Evolutionary conservation across 1,140 invertebrate species (phyloP).

Genomic region (Gryon sp.): DNA sequence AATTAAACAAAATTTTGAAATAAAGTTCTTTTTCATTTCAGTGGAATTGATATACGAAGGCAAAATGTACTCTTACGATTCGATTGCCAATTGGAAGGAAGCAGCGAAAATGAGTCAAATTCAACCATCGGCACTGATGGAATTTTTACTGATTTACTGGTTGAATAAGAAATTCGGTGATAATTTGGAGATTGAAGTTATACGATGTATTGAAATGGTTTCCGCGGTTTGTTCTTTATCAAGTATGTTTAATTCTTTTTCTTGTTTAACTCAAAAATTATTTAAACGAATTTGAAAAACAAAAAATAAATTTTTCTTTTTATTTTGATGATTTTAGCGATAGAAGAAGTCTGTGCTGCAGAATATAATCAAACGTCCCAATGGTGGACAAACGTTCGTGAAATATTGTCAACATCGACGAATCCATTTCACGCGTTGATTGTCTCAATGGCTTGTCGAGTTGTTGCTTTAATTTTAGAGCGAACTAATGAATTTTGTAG

Average conservation of each 20-base stretch:
- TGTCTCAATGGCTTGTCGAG: constrained; percentile 87
- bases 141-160: constrained; percentile 84
- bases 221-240: constrained; percentile 75
- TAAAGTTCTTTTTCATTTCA: constrained; percentile 66
- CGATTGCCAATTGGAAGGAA: constrained; percentile 77
- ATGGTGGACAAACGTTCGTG: constrained; percentile 88
- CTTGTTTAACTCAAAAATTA: too few species aligned
- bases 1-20: too few species aligned
- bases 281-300: too few species aligned
- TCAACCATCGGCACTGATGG: constrained; percentile 81
- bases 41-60: constrained; percentile 83
- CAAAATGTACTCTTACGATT: constrained; percentile 80
- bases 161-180: constrained; percentile 78
- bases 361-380: constrained; percentile 83
- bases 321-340: constrained; percentile 16
- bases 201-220: constrained; percentile 78
- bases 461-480: constrained; percentile 82
- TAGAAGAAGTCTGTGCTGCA: constrained; percentile 76
- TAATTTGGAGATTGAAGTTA: constrained; percentile 75
- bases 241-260: constrained; percentile 63
- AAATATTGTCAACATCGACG: constrained; percentile 84
- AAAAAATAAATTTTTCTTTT: neutral
- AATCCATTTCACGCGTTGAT: constrained; percentile 86
- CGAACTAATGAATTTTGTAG: constrained; percentile 74
- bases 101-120: constrained; percentile 81